phyloP scores from a whole-genome alignment of 92 coral and sea anemone genomes.

The Metridium senile region DNA sequence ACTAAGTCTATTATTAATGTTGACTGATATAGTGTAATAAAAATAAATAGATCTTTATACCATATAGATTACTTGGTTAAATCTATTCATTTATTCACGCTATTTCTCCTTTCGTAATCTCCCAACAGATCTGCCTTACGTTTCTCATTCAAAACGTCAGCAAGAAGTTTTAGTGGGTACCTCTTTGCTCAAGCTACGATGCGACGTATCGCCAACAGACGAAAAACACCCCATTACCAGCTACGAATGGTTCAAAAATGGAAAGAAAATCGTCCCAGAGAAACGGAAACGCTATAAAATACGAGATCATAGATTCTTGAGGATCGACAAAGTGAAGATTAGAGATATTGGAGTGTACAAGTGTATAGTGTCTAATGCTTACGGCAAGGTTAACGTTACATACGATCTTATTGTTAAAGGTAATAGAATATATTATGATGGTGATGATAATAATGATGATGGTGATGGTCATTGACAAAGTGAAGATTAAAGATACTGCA shows the following conservation, averaged over 20 bases:
- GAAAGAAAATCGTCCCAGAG: neutral
- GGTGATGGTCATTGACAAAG: conserved; percentile 31
- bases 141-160: neutral
- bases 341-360: conserved; percentile 43
- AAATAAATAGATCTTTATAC: neutral
- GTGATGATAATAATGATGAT: neutral
- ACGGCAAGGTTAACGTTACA: conserved; percentile 34
- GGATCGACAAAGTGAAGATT: conserved; percentile 41
- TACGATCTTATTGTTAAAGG: conserved; percentile 41
- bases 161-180: neutral
- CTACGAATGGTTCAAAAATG: conserved; percentile 57
- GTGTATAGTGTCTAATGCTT: conserved; percentile 36
- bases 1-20: too few species aligned
- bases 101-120: neutral
- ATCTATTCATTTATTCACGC: neutral
- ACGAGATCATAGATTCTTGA: conserved; percentile 31
- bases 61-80: neutral
- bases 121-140: neutral
- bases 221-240: neutral
- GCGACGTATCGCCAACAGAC: conserved; percentile 11
- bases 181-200: neutral
- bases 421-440: neutral
- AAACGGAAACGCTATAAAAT: conserved; percentile 14
- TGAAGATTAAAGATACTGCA: conserved; percentile 47
- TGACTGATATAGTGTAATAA: too few species aligned